Percentiles rank a stretch among this genome's conserved stretches.
phyloP scores from a whole-genome alignment of 64 coral and sea anemone genomes.

The Cladopsammia gracilis region DNA sequence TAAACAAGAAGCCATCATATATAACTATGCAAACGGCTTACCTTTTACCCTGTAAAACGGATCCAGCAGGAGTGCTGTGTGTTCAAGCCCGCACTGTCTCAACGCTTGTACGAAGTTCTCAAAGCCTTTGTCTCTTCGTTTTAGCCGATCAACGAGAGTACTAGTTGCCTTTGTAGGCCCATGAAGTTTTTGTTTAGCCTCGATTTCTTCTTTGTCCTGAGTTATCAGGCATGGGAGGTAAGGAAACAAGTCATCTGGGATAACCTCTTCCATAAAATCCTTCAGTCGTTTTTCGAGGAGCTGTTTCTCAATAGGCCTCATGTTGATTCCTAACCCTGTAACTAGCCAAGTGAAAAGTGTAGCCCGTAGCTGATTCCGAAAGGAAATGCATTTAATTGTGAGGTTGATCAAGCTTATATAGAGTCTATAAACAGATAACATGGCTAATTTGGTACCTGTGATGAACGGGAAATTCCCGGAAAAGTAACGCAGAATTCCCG shows the following conservation, averaged over 20 bases:
- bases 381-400: background rate
- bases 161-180: conserved; percentile 65
- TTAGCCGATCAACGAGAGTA: conserved; percentile 63
- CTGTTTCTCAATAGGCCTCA: conserved; percentile 42
- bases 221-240: conserved; percentile 30
- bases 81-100: conserved; percentile 52
- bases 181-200: conserved; percentile 15
- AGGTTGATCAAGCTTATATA: background rate
- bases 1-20: background rate
- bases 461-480: conserved; percentile 25
- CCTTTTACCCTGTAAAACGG: conserved; percentile 61
- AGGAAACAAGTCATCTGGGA: conserved; percentile 64
- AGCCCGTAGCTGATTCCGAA: background rate
- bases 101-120: conserved; percentile 77
- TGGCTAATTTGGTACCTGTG: background rate
- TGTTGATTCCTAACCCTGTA: background rate
- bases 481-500: background rate
- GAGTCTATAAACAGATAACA: background rate
- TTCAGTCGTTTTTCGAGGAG: conserved; percentile 47
- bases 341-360: background rate
- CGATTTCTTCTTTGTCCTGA: conserved; percentile 69
- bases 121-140: conserved; percentile 72
- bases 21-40: background rate
- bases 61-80: conserved; percentile 80
- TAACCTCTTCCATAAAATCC: conserved; percentile 64